phyloP scores from a whole-genome alignment of 2,888 invertebrate species.

The Stomorhina lunata region DNA sequence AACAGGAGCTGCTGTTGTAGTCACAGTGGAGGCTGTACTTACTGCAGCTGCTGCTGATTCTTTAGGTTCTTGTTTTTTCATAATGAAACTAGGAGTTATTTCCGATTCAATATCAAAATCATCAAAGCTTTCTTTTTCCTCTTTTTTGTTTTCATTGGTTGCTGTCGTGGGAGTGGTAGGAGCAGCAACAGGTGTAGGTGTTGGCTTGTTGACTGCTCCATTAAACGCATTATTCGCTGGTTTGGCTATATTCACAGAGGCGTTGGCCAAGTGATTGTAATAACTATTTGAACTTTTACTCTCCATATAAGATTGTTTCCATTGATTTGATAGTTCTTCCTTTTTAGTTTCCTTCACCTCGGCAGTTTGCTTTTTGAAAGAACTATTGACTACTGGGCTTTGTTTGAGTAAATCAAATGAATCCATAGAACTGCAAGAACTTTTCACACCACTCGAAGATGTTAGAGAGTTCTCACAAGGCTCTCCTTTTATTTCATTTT shows the following conservation, averaged over 20 bases:
- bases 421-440: conserved; percentile 69
- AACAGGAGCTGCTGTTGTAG: conserved; percentile 61
- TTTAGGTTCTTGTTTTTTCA: conserved; percentile 78
- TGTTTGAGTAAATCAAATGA: conserved; percentile 75
- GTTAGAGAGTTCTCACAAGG: conserved; percentile 67
- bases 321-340: conserved; percentile 48
- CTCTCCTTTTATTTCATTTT: conserved; percentile 76
- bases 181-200: not conserved
- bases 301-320: conserved; percentile 45
- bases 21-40: conserved; percentile 53
- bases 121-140: conserved; percentile 69
- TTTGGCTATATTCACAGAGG: conserved; percentile 27
- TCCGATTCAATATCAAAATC: conserved; percentile 80
- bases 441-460: conserved; percentile 40
- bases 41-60: conserved; percentile 57
- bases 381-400: conserved; percentile 56
- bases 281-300: conserved; percentile 50
- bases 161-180: not conserved
- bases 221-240: conserved; percentile 37
- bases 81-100: conserved; percentile 79
- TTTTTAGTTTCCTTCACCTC: conserved; percentile 48
- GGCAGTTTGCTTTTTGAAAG: conserved; percentile 29
- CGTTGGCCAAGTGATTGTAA: conserved; percentile 54
- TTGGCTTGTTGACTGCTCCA: conserved; percentile 47
- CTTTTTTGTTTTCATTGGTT: conserved; percentile 48